A percentile compares a stretch with the other conserved stretches of the same genome.
Conservation (phyloP, 2,888 invertebrate species). For the Protula sp. region DNA sequence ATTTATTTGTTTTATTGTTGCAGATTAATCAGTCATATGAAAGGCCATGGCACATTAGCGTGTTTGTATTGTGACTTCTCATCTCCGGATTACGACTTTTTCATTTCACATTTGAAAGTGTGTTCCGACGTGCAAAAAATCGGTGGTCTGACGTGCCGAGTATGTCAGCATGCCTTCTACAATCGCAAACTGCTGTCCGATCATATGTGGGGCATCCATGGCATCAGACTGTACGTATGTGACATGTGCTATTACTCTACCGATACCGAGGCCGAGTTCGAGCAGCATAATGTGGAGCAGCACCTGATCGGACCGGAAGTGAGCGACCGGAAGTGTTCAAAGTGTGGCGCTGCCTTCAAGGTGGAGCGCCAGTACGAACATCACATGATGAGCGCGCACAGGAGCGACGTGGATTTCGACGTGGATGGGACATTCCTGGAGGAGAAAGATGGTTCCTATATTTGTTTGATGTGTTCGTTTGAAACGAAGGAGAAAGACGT, state of each 20-base stretch:
- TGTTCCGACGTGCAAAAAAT: constrained; percentile 6
- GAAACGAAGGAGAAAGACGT: background rate
- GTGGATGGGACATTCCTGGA: background rate
- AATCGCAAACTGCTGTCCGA: constrained; percentile 8
- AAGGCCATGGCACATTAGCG: constrained; percentile 19
- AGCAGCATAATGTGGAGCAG: constrained; percentile 6
- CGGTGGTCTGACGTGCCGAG: constrained; percentile 9
- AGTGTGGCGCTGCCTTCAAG: background rate
- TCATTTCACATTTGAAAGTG: constrained; percentile 13
- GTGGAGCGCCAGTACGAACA: background rate
- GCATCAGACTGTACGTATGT: constrained; percentile 10
- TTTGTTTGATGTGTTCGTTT: background rate
- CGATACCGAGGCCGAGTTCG: constrained; percentile 3
- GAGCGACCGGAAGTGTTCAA: background rate
- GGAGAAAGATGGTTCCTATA: background rate
- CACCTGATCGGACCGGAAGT: background rate
- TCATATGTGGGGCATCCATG: constrained; percentile 13
- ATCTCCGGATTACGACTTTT: constrained; percentile 13
- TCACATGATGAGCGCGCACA: background rate
- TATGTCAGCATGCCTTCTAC: constrained; percentile 10
- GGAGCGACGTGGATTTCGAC: background rate
- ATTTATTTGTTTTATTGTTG: no score
- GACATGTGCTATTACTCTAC: constrained; percentile 13
- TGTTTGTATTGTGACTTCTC: constrained; percentile 21
- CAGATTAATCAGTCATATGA: constrained; percentile 18